A percentile compares a stretch with the other conserved stretches of the same genome.
These are phyloP conservation scores for Asbolus verrucosus DNA, from an alignment of 1,140 invertebrate genomes.

Conservation along the genomic window DNA sequence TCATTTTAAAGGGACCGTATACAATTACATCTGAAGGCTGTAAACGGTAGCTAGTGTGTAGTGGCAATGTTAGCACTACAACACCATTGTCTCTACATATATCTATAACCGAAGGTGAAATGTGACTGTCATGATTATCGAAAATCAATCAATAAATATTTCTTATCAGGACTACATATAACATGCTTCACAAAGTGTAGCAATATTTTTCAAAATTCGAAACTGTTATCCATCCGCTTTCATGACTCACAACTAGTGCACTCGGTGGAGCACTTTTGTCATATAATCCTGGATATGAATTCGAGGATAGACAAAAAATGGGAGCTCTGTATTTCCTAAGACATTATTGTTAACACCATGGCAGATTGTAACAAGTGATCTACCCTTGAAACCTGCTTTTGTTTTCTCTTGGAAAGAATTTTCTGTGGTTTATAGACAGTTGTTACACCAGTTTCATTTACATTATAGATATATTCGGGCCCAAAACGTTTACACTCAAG, in stretches of 20 bases:
- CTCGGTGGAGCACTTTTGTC: neutral
- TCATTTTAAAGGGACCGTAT: neutral
- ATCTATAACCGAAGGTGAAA: neutral
- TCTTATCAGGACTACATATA: neutral
- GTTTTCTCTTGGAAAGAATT: neutral
- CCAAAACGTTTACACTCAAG: neutral
- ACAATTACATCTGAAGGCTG: neutral
- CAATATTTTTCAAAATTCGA: neutral
- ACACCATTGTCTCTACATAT: neutral
- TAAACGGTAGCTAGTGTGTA: conserved; percentile 2
- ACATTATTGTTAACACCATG: too few relatives aligned
- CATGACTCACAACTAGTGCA: neutral
- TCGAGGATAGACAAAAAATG: too few relatives aligned
- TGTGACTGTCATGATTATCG: neutral
- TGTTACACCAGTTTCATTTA: too few relatives aligned
- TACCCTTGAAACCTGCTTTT: too few relatives aligned
- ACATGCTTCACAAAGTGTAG: neutral
- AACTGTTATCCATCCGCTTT: too few relatives aligned
- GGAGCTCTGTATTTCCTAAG: too few relatives aligned
- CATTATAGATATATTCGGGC: too few relatives aligned
- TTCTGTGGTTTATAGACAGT: neutral
- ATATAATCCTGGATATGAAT: neutral
- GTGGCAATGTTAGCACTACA: neutral
- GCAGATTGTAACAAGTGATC: too few relatives aligned
- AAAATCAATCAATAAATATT: neutral